Conservation (phyloP, 2,113 vertebrate species). For the Anoura caudifer region DNA sequence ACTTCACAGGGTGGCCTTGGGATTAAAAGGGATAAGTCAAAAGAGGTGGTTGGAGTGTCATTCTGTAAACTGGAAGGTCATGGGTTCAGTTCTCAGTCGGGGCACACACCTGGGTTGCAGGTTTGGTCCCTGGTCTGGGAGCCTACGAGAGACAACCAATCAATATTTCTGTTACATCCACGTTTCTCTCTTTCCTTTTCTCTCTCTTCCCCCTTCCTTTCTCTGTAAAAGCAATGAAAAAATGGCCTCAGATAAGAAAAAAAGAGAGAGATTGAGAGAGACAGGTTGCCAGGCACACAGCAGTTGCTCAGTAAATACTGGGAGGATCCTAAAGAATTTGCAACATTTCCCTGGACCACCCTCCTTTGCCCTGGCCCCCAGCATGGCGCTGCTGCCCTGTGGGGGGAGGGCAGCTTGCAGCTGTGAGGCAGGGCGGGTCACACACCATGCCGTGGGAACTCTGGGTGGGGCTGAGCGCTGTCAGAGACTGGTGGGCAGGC, state of each 20-base stretch:
- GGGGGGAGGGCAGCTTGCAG: fast-evolving
- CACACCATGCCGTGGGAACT: fast-evolving
- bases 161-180: too few relatives aligned
- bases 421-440: fast-evolving
- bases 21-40: background rate
- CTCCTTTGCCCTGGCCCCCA: background rate
- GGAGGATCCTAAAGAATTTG: too few relatives aligned
- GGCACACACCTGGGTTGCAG: too few relatives aligned
- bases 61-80: too few relatives aligned
- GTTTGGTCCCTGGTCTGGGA: too few relatives aligned
- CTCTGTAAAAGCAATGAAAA: too few relatives aligned
- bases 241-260: too few relatives aligned
- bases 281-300: background rate
- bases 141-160: too few relatives aligned
- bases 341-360: fast-evolving
- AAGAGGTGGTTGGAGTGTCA: background rate
- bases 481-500: background rate
- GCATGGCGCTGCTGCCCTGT: fast-evolving
- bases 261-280: too few relatives aligned
- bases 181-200: too few relatives aligned
- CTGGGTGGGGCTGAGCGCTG: fast-evolving
- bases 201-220: too few relatives aligned
- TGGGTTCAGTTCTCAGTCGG: too few relatives aligned
- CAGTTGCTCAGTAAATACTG: background rate
- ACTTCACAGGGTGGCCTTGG: background rate